These are phyloP conservation scores for Drosophila diplacantha DNA, from an alignment of 2,888 invertebrate species.

Conservation along the genomic window DNA sequence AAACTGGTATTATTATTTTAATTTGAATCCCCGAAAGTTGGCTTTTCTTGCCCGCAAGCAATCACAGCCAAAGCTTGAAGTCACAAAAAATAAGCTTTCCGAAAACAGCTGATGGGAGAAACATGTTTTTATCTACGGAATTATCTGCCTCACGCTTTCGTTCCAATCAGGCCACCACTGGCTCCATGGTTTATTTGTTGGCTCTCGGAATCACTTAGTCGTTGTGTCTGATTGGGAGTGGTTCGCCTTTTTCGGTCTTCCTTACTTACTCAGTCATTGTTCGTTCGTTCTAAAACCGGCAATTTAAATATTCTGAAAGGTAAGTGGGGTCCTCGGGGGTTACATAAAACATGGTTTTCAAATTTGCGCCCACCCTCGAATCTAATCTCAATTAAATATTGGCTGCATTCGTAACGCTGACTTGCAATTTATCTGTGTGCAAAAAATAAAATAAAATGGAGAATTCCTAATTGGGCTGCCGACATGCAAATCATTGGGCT, in stretches of 20 bases:
- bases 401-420: conserved; percentile 36
- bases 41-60: no score
- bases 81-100: conserved; percentile 29
- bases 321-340: conserved; percentile 36
- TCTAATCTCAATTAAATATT: conserved; percentile 4
- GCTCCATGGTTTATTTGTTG: conserved; percentile 19
- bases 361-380: conserved; percentile 3
- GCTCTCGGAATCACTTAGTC: conserved; percentile 53
- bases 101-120: conserved; percentile 47
- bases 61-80: conserved; percentile 25
- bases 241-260: conserved; percentile 49
- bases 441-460: conserved; percentile 24
- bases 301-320: conserved; percentile 50
- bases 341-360: conserved; percentile 21
- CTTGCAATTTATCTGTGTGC: conserved; percentile 30
- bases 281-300: conserved; percentile 39
- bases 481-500: conserved; percentile 15
- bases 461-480: conserved; percentile 8
- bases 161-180: conserved; percentile 44
- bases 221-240: conserved; percentile 55
- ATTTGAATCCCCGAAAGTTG: not conserved
- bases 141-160: conserved; percentile 46
- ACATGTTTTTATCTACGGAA: conserved; percentile 62
- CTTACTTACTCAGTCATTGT: conserved; percentile 27
- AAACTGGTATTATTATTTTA: not conserved